phyloP scores from a whole-genome alignment of 2,888 invertebrate genomes.

The Lithosia quadra region DNA sequence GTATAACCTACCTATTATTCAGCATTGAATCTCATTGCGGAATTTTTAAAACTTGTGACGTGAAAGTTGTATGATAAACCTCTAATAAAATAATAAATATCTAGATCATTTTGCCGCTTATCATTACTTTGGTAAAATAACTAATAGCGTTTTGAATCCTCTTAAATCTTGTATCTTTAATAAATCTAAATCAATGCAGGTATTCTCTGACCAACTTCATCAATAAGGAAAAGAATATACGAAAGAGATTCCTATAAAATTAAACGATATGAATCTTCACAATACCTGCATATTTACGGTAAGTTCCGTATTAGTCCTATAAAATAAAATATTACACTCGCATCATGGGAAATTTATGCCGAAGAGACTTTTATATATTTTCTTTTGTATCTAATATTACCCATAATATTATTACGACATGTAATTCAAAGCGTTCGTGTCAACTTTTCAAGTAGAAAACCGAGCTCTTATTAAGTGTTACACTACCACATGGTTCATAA shows the following conservation, averaged over 20 bases:
- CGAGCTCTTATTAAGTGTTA: not conserved
- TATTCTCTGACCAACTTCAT: not conserved
- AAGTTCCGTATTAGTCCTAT: not conserved
- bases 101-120: no score
- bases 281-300: not conserved
- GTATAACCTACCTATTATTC: not conserved
- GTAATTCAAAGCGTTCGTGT: not conserved
- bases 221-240: not conserved
- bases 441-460: no score
- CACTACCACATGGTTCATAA: not conserved
- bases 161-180: not conserved
- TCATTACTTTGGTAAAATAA: no score
- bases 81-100: no score
- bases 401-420: not conserved
- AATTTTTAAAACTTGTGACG: conserved; percentile 10
- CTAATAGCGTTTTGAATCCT: no score
- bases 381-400: no score
- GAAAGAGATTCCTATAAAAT: not conserved
- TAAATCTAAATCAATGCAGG: not conserved
- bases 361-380: not conserved
- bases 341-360: not conserved
- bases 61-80: no score
- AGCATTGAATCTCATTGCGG: not conserved
- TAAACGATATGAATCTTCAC: conserved; percentile 5
- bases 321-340: not conserved